phyloP scores from a whole-genome alignment of 2,113 vertebrate species.

The Pandion haliaetus region DNA sequence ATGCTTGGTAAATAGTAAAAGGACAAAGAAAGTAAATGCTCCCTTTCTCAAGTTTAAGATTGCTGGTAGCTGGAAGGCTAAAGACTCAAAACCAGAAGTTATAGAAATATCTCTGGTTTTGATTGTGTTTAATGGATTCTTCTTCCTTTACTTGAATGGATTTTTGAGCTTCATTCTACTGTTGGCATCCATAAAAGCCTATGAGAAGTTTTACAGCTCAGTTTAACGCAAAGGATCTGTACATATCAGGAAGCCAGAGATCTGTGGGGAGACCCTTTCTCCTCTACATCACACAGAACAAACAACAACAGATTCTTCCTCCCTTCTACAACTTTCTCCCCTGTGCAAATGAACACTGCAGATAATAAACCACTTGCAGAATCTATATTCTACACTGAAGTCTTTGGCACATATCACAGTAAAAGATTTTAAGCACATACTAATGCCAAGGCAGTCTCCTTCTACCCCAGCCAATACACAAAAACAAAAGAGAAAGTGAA shows the following conservation, averaged over 20 bases:
- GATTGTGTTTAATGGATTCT: not conserved
- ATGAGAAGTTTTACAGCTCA: not conserved
- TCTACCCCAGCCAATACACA: not conserved
- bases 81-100: not conserved
- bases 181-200: not conserved
- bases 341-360: not conserved
- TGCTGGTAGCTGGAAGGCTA: not conserved
- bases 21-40: not conserved
- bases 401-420: not conserved
- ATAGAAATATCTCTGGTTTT: not conserved
- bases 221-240: not conserved
- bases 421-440: not conserved
- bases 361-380: not conserved
- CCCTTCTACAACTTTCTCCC: not conserved
- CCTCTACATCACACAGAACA: not conserved
- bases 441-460: not conserved
- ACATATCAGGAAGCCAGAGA: not conserved
- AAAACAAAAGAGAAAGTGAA: not conserved
- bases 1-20: not conserved
- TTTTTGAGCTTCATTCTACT: not conserved
- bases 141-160: not conserved
- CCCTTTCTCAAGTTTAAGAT: not conserved
- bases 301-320: not conserved
- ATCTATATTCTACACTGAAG: not conserved
- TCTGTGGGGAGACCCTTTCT: not conserved